Percentiles rank a stretch among this genome's conserved stretches.
Evolutionary conservation across 2,113 vertebrate genomes (phyloP).

Genomic region (Pseudonaja textilis): DNA sequence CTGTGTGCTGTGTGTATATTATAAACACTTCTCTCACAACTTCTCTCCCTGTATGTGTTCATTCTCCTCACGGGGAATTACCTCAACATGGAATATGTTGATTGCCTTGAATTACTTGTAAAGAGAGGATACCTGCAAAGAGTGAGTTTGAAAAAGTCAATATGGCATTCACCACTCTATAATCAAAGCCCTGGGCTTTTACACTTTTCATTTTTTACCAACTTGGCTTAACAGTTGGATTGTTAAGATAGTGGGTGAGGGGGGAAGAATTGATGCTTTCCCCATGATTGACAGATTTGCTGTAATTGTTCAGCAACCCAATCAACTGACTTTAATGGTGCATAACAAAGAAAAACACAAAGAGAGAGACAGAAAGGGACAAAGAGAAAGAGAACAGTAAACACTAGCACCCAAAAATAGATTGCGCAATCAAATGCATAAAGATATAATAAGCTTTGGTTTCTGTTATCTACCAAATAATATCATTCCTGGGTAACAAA

Average conservation of each 20-base stretch:
- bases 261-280: background rate
- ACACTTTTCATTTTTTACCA: background rate
- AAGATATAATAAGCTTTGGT: background rate
- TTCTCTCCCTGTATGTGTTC: no score
- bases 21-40: no score
- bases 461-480: background rate
- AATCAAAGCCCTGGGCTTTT: background rate
- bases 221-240: background rate
- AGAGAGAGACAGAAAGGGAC: no score
- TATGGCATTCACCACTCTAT: background rate
- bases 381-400: background rate
- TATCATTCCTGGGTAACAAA: background rate
- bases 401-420: background rate
- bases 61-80: no score
- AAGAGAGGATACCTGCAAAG: background rate
- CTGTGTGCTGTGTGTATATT: no score
- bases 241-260: background rate
- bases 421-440: background rate
- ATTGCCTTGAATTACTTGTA: background rate
- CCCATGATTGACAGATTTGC: background rate
- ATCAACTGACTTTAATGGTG: background rate
- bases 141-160: background rate
- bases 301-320: background rate
- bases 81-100: background rate
- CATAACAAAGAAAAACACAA: background rate